Evolutionary conservation across 2,888 invertebrate species (phyloP).

Genomic region (Graphium colonna): DNA sequence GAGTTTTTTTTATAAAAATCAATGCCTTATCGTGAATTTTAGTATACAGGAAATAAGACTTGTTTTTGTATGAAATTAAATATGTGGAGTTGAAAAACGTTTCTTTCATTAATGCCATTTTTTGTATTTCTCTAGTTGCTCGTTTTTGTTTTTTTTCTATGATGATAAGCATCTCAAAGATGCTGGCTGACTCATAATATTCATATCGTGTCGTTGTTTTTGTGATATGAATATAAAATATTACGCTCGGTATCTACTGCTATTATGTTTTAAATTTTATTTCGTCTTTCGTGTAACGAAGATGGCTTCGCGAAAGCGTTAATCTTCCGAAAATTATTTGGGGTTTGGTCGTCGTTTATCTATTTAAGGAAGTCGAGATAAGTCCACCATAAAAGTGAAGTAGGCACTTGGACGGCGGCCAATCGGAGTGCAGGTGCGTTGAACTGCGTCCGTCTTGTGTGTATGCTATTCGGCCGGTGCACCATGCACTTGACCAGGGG

Average conservation of each 20-base stretch:
- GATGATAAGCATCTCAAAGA: background rate
- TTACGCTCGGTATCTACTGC: background rate
- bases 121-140: background rate
- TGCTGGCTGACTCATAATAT: background rate
- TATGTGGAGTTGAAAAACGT: too few species aligned
- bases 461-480: conserved; percentile 36
- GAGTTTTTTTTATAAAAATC: background rate
- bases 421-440: conserved; percentile 64
- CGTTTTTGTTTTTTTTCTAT: too few species aligned
- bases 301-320: background rate
- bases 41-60: background rate
- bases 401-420: conserved; percentile 59
- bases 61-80: background rate
- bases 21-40: background rate
- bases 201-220: background rate
- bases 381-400: conserved; percentile 59
- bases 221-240: background rate
- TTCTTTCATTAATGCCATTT: background rate
- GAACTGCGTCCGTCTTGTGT: conserved; percentile 50
- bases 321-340: conserved; percentile 8
- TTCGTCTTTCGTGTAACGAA: too few species aligned
- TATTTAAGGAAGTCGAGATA: conserved; percentile 70
- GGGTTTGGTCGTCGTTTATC: conserved; percentile 37
- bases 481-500: conserved; percentile 30
- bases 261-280: too few species aligned